Evolutionary conservation across 2,797 vertebrate species (phyloP).

Genomic region (Sebastes steindachneri): DNA sequence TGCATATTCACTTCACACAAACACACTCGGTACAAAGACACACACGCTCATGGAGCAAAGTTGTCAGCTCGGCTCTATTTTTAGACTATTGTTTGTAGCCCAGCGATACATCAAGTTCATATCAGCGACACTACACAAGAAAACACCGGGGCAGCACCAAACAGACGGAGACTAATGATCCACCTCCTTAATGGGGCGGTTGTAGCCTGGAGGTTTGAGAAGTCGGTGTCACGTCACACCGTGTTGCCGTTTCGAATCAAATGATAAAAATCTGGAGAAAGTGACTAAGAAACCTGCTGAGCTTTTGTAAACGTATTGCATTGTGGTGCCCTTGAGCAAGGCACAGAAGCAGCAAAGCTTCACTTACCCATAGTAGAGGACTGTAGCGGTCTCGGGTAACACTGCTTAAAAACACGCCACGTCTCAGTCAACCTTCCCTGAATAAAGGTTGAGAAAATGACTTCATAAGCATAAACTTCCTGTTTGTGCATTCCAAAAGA

Average conservation of each 20-base stretch:
- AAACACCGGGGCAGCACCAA: conserved; percentile 72
- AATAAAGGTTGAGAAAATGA: conserved; percentile 10
- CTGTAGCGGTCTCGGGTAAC: neutral
- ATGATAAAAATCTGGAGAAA: conserved; percentile 33
- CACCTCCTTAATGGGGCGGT: conserved; percentile 63
- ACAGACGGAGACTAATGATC: conserved; percentile 79
- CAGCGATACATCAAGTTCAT: conserved; percentile 78
- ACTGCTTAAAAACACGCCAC: conserved; percentile 14
- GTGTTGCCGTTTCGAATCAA: conserved; percentile 33
- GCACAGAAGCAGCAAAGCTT: conserved; percentile 2
- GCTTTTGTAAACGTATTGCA: conserved; percentile 1
- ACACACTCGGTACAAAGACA: conserved; percentile 3
- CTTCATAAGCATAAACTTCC: conserved; percentile 15
- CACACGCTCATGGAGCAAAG: conserved; percentile 23
- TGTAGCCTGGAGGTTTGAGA: conserved; percentile 54
- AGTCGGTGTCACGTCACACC: conserved; percentile 28
- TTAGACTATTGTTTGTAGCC: conserved; percentile 78
- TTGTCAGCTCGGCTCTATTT: conserved; percentile 70
- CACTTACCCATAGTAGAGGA: neutral
- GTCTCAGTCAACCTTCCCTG: conserved; percentile 1
- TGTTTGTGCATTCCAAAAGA: conserved; percentile 11
- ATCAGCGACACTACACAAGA: conserved; percentile 57
- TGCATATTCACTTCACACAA: conserved; percentile 28
- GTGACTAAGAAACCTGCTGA: neutral
- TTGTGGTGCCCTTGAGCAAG: conserved; percentile 7